Base-by-base conservation (phyloP, 2,113 vertebrate species). In the Rhombomys opimus region DNA sequence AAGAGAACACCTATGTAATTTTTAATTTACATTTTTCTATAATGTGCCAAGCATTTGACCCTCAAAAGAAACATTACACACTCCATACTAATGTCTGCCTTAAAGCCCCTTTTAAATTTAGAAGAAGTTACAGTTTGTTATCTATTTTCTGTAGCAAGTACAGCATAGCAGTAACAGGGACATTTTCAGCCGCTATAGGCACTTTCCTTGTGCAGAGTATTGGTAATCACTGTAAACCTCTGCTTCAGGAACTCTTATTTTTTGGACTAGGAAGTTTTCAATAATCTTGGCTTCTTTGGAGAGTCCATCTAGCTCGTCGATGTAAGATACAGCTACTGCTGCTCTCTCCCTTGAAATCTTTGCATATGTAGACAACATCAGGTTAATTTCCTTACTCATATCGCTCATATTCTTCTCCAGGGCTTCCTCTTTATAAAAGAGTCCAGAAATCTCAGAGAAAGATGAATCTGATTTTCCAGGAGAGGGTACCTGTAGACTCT, bases 271-370 rank as follows among this genome's bases (percentile, higher is more conserved):
- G 82, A 98, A 98, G 41, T 93, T 97, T 96, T 99, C 98, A 91
- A 99, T 68, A 95, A 86, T 92, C 86, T 67, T 97, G 0, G 98
- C 98, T 98, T 99, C 98, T 95, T 97, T 97, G 90, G 98, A 94
- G 97, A 99, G 98, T 94, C 65, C 98, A 85, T 99, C 98, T 94
- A 98, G 94, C 68, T 98, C 98, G 0, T 97, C 97, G 81, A 99
- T 73, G 2, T 97, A 97, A 84, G 98, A 98, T 93, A 97, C 97
- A 95, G 99, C 98, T 97, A 98, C 84, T 2, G 96, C 95, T 97
- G 98, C 98, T 98, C 98, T 98, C 89, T 98, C 97, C 99, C 98
- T 99, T 97, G 99, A 95, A 77, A 97, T 92, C 73, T 98, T 97
- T 95, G 98, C 98, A 90, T 98, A 99, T 94, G 98, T 96, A 93